Conservation (phyloP, 2,888 invertebrate species). For the Arctia plantaginis region DNA sequence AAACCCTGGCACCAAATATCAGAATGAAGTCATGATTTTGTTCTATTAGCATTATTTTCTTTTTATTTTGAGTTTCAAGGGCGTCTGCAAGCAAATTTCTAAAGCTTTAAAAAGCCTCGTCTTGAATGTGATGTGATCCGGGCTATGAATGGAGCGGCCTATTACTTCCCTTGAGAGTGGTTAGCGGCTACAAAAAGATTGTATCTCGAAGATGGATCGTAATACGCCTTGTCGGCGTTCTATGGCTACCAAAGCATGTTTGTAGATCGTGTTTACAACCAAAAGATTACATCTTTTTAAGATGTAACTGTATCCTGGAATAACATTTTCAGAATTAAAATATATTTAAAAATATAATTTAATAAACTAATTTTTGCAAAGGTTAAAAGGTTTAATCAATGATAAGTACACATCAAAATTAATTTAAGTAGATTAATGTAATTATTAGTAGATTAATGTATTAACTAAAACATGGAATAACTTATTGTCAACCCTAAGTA, state of each 20-base stretch:
- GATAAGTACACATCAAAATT: neutral
- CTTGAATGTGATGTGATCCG: constrained; percentile 3
- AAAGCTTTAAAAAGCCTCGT: constrained; percentile 11
- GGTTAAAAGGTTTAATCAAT: neutral
- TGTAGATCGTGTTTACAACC: constrained; percentile 2
- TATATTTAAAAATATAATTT: neutral
- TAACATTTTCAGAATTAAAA: neutral
- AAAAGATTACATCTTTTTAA: neutral
- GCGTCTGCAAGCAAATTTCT: neutral
- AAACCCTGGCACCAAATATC: too few relatives aligned
- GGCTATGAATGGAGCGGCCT: constrained; percentile 12
- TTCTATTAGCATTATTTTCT: neutral
- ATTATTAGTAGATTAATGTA: neutral
- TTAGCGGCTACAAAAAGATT: constrained; percentile 20
- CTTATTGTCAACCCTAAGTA: neutral
- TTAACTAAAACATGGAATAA: neutral
- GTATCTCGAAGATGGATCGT: constrained; percentile 20
- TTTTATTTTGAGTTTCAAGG: neutral
- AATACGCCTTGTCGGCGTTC: constrained; percentile 10
- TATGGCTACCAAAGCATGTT: neutral
- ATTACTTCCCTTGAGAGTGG: constrained; percentile 16
- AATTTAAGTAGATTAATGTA: neutral
- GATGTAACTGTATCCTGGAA: neutral
- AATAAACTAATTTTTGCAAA: neutral
- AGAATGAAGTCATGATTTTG: neutral